Conservation (phyloP, 1,140 invertebrate species). For the Brachionus plicatilis region DNA sequence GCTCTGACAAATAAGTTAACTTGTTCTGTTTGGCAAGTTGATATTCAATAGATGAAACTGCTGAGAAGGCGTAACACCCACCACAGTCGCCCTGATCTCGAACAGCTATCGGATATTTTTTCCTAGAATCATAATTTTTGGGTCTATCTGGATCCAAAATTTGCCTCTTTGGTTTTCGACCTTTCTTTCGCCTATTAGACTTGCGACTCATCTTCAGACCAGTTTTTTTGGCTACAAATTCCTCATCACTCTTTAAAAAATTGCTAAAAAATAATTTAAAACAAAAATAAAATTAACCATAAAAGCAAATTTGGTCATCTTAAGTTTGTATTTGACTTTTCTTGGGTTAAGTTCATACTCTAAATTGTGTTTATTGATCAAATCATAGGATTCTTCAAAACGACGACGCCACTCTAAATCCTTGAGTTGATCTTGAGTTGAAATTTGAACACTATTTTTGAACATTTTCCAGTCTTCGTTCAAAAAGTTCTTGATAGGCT, state of each 20-base stretch:
- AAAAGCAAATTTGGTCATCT: background rate
- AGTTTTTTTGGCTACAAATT: background rate
- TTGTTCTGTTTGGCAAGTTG: background rate
- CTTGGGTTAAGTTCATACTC: background rate
- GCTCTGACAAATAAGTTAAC: conserved; percentile 61
- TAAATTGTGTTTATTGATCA: conserved; percentile 21
- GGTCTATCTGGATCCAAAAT: background rate
- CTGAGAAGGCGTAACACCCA: conserved; percentile 51
- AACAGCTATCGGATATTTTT: conserved; percentile 44
- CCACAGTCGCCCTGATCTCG: conserved; percentile 57
- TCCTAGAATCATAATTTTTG: background rate
- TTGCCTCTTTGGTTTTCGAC: background rate
- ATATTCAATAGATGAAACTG: conserved; percentile 42
- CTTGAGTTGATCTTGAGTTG: background rate
- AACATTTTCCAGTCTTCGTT: background rate
- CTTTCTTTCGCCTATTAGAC: background rate
- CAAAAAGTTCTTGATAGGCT: background rate
- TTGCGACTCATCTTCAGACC: background rate
- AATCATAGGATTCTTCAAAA: background rate
- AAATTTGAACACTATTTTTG: background rate
- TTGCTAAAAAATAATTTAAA: no score
- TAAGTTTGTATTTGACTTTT: background rate
- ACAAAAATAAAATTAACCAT: background rate
- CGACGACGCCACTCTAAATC: background rate
- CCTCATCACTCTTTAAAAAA: background rate